Percentiles rank a stretch among this genome's conserved stretches.
Evolutionary conservation across 35 echinoderm and acorn worm species (phyloP).

Genomic region (Antedon bifida): DNA sequence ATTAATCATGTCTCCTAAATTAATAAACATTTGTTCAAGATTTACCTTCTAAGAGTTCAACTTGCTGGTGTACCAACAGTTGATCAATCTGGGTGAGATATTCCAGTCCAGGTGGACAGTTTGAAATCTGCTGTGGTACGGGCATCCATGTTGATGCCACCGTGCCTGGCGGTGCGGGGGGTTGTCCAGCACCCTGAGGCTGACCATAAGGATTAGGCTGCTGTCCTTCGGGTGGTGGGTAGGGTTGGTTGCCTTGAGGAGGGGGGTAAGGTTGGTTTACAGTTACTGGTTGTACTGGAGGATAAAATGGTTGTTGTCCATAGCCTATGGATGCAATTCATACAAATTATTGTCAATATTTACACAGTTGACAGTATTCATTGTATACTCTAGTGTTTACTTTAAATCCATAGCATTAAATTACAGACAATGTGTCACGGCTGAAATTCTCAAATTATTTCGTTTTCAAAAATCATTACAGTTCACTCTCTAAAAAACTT

Average conservation of each 20-base stretch:
- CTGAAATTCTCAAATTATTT: too few species aligned
- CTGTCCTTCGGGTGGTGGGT: constrained; percentile 8
- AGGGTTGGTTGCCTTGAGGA: constrained; percentile 1
- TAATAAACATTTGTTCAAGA: too few species aligned
- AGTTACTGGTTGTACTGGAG: neutral
- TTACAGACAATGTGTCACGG: too few species aligned
- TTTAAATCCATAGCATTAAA: too few species aligned
- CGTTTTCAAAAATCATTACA: too few species aligned
- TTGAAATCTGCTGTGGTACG: constrained; percentile 4
- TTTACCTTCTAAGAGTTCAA: constrained; percentile 66
- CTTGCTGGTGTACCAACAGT: constrained; percentile 66
- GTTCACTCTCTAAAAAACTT: too few species aligned
- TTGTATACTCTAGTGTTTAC: too few species aligned
- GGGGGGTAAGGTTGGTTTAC: constrained; percentile 14
- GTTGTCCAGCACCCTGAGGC: constrained; percentile 20
- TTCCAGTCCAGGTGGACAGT: constrained; percentile 68
- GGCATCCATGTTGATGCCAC: constrained; percentile 23
- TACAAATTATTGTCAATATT: too few species aligned
- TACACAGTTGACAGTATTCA: too few species aligned
- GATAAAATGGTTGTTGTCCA: too few species aligned
- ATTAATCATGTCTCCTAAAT: too few species aligned
- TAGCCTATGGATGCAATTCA: too few species aligned
- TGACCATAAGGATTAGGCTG: neutral
- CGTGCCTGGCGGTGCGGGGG: constrained; percentile 24
- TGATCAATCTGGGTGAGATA: constrained; percentile 78